Conservation (phyloP, 2,113 vertebrate species). For the Prunella fulvescens region DNA sequence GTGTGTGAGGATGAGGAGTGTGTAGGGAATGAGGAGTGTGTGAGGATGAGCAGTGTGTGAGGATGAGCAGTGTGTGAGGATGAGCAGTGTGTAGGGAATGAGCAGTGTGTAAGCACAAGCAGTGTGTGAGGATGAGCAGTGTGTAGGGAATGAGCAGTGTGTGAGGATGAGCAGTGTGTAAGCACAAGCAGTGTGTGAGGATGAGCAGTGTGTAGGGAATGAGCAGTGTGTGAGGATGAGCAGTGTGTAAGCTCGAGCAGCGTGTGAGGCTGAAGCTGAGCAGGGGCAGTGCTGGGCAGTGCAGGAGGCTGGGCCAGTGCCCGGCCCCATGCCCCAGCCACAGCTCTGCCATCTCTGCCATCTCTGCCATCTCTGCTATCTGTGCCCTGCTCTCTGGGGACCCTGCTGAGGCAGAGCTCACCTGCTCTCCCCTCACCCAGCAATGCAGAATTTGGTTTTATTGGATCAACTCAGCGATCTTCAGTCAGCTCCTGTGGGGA, state of each 20-base stretch:
- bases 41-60: too few species aligned
- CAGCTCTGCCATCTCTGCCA: too few species aligned
- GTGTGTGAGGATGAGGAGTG: not conserved
- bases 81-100: not conserved
- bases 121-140: not conserved
- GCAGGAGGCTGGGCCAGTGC: not conserved
- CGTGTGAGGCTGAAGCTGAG: not conserved
- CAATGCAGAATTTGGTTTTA: fast-evolving
- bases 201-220: too few species aligned
- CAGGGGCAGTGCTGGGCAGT: not conserved
- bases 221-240: too few species aligned
- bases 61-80: not conserved
- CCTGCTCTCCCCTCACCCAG: not conserved
- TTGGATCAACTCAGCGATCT: not conserved
- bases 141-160: too few species aligned
- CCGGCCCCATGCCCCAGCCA: not conserved
- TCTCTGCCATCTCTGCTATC: too few species aligned
- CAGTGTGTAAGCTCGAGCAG: too few species aligned
- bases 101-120: too few species aligned
- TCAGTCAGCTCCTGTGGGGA: not conserved
- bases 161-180: too few species aligned
- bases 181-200: too few species aligned
- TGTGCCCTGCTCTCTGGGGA: not conserved
- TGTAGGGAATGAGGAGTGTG: too few species aligned
- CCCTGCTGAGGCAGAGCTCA: not conserved